These are phyloP conservation scores for Leucophenga montana DNA, from an alignment of 2,888 invertebrate species.

Conservation along the genomic window DNA sequence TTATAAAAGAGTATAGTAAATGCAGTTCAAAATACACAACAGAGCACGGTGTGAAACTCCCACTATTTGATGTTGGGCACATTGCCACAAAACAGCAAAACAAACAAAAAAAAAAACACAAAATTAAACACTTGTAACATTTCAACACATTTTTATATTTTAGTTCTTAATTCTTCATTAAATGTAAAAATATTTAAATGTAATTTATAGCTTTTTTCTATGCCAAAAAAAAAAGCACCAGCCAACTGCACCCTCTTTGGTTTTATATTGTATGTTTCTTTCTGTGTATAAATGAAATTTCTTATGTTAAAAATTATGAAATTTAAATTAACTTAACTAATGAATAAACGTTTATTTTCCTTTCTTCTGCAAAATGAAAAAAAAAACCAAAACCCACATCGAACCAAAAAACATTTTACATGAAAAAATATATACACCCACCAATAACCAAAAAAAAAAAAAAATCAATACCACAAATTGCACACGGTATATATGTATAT, in stretches of 20 bases:
- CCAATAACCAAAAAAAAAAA: slow-evolving; percentile 58
- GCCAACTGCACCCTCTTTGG: slow-evolving; percentile 45
- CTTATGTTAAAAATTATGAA: neutral
- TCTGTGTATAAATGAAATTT: slow-evolving; percentile 29
- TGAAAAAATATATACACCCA: slow-evolving; percentile 45
- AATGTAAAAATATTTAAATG: neutral
- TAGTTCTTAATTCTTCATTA: no score
- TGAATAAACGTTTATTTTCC: neutral
- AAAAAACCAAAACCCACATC: slow-evolving; percentile 14
- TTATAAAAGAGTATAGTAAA: no score
- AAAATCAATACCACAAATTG: slow-evolving; percentile 67
- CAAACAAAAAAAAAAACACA: no score
- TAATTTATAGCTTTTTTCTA: slow-evolving; percentile 35
- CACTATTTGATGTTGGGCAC: no score
- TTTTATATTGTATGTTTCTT: slow-evolving; percentile 34
- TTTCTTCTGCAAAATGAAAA: neutral
- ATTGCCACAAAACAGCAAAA: no score
- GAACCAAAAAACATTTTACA: slow-evolving; percentile 29
- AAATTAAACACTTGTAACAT: no score
- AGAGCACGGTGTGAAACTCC: no score
- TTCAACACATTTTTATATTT: no score
- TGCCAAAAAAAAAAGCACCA: slow-evolving; percentile 51
- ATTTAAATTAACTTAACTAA: neutral
- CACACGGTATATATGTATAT: slow-evolving; percentile 46
- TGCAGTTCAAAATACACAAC: no score